A percentile compares a stretch with the other conserved stretches of the same genome.
Conservation (phyloP, 2,888 invertebrate genomes). For the Leptothorax acervorum region DNA sequence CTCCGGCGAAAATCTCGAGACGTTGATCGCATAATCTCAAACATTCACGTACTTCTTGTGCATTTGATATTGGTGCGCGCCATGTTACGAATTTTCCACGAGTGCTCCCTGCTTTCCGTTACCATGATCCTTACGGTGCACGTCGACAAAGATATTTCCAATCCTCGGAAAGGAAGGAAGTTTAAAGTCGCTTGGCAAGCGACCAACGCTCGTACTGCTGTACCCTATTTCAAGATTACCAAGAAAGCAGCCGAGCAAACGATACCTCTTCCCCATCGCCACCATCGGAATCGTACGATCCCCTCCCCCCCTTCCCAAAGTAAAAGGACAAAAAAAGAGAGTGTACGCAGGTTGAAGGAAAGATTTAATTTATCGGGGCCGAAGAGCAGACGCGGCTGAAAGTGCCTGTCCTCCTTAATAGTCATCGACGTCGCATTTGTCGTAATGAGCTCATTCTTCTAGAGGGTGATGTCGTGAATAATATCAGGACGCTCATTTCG, state of each 20-base stretch:
- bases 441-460: conserved; percentile 39
- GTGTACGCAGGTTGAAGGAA: background rate
- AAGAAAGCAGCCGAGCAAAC: conserved; percentile 64
- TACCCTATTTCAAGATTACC: conserved; percentile 63
- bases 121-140: conserved; percentile 50
- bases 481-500: background rate
- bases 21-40: conserved; percentile 13
- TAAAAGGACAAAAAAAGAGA: conserved; percentile 41
- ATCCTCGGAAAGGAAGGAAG: conserved; percentile 64
- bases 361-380: conserved; percentile 53
- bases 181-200: conserved; percentile 69
- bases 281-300: background rate
- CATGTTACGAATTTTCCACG: conserved; percentile 63
- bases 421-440: conserved; percentile 49
- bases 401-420: conserved; percentile 41
- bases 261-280: conserved; percentile 62
- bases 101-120: conserved; percentile 28
- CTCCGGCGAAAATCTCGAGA: background rate
- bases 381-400: conserved; percentile 45
- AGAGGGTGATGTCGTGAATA: background rate
- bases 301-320: background rate
- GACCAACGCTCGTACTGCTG: conserved; percentile 59
- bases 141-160: conserved; percentile 67
- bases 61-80: conserved; percentile 34
- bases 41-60: conserved; percentile 4